Base-by-base conservation (phyloP, 1,140 invertebrate genomes). In the Maconellicoccus hirsutus region DNA sequence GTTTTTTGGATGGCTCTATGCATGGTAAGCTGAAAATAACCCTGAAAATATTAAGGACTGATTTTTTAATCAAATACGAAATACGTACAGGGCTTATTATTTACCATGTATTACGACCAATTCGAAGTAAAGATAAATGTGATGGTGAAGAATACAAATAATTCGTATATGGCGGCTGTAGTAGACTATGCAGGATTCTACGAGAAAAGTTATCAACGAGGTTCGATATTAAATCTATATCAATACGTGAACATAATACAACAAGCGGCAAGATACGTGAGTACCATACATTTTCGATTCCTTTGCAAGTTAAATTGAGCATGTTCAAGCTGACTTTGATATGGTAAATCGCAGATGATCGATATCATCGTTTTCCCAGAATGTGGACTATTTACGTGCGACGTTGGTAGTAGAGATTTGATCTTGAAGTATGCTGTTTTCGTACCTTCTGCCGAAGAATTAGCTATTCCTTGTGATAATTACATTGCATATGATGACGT, bases 361-460 rank as follows among this genome's bases (percentile, higher is more conserved):
- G 87, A 93, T 73, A 91, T 95, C 14, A 82, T 94, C 3, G 88
- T 94, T 0, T 94, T 93, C 76, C 91, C 92, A 0, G 92, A 94
- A 79, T 81, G 84, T 76, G 86, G 86, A 8, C 74, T 88, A 14
- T 52, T 52, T 16, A 19, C n/a, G 42, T 52, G 42, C 16, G 42
- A 16, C 2, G 12, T 16, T 3, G 82, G 81, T 19, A 73, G 75
- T 0, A 22, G 70, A 21, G 38, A 42, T 21, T 72, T 70, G 39
- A 73, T 21, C 0, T 69, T 12, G 70, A 76, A 70, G 38, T 71
- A 1, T 0, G 71, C 0, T 77, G 74, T 74, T 25, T 74, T 16
- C 74, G 70, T 79, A 69, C 77, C 79, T 23, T 38, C 73, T 27
- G 70, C 75, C 23, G 22, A 4, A 1, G 63, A 73, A 0, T 71